Percentiles rank a stretch among this genome's conserved stretches.
These are phyloP conservation scores for Microctonus brassicae DNA, from an alignment of 2,888 invertebrate species.

Conservation along the genomic window DNA sequence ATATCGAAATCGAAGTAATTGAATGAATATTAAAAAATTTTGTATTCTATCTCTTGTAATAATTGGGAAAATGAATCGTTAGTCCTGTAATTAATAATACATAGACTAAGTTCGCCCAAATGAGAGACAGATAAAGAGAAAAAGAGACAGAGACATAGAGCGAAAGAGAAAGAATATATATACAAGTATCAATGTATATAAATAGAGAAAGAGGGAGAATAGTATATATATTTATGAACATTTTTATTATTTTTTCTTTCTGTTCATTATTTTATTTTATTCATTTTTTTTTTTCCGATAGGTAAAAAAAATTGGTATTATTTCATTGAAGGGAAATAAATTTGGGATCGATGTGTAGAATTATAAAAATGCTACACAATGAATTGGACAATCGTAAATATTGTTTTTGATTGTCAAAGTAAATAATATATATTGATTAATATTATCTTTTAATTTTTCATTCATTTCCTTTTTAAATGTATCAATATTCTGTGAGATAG, in stretches of 20 bases:
- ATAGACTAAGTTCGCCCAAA: slow-evolving; percentile 10
- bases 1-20: not conserved
- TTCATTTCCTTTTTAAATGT: not conserved
- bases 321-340: not conserved
- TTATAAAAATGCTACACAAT: slow-evolving; percentile 36
- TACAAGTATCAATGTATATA: slow-evolving; percentile 30
- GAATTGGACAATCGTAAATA: slow-evolving; percentile 37
- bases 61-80: not conserved
- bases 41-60: not conserved
- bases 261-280: slow-evolving; percentile 11
- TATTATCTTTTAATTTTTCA: slow-evolving; percentile 21
- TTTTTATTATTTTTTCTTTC: not conserved
- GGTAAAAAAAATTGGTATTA: not conserved
- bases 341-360: slow-evolving; percentile 23
- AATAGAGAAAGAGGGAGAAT: slow-evolving; percentile 32
- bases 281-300: slow-evolving; percentile 5
- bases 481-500: not conserved
- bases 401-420: slow-evolving; percentile 34
- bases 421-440: slow-evolving; percentile 29
- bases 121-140: not conserved
- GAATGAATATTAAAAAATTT: not conserved
- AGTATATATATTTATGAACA: not conserved
- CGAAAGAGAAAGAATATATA: too few species aligned
- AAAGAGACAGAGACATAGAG: too few species aligned
- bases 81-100: not conserved